A percentile compares a stretch with the other conserved stretches of the same genome.
phyloP scores from a whole-genome alignment of 2,113 vertebrate genomes.

The Manacus vitellinus region DNA sequence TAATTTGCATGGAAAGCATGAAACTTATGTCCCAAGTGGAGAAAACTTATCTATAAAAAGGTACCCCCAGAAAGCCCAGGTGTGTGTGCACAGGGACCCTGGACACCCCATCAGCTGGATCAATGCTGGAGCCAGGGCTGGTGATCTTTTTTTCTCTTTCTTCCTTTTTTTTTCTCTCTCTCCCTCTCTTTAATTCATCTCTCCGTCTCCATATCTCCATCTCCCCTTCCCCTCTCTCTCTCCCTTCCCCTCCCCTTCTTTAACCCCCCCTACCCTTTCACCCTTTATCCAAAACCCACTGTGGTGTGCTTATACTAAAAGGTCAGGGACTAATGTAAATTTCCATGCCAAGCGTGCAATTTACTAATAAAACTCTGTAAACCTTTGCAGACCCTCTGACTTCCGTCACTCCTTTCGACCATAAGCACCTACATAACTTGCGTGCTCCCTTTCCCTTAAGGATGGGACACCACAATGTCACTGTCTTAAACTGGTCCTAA shows the following conservation, averaged over 20 bases:
- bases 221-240: neutral
- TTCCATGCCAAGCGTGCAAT: neutral
- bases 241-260: neutral
- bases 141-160: neutral
- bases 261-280: neutral
- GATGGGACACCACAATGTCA: neutral
- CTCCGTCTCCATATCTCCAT: neutral
- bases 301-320: neutral
- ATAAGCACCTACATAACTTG: neutral
- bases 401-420: accelerated
- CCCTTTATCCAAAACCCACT: neutral
- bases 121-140: neutral
- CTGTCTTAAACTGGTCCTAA: neutral
- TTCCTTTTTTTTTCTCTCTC: neutral
- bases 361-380: neutral
- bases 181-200: neutral
- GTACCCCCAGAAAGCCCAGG: neutral
- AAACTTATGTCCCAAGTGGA: neutral
- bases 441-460: neutral
- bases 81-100: neutral
- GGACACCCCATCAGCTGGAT: neutral
- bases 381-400: neutral
- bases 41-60: neutral
- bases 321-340: neutral
- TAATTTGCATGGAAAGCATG: neutral